These are phyloP conservation scores for Escarpia spicata DNA, from an alignment of 2,888 invertebrate genomes.

Conservation along the genomic window DNA sequence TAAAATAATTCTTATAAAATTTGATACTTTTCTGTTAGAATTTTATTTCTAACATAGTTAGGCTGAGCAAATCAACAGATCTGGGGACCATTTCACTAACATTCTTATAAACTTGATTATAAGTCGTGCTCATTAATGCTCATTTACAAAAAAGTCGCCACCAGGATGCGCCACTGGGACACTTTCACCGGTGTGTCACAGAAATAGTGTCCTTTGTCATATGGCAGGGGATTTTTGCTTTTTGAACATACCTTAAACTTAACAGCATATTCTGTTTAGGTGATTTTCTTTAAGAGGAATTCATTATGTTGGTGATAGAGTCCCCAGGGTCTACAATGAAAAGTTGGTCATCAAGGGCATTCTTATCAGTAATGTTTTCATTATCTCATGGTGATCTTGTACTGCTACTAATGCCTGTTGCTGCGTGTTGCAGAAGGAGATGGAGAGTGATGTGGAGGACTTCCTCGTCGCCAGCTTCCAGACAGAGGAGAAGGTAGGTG, in stretches of 20 bases:
- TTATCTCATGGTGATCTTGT: neutral
- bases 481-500: slow-evolving; percentile 60
- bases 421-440: slow-evolving; percentile 54
- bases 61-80: neutral
- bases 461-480: slow-evolving; percentile 57
- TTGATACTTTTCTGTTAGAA: neutral
- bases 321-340: neutral
- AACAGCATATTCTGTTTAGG: too few species aligned
- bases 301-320: too few species aligned
- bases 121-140: too few species aligned
- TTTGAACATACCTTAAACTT: too few species aligned
- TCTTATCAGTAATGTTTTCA: too few species aligned
- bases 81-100: neutral
- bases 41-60: neutral
- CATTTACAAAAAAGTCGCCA: too few species aligned
- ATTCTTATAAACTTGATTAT: too few species aligned
- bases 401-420: neutral
- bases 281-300: too few species aligned
- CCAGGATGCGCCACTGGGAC: too few species aligned
- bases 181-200: too few species aligned
- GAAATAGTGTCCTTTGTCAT: too few species aligned
- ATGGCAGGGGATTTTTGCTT: too few species aligned
- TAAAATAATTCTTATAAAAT: neutral
- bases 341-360: neutral
- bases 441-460: slow-evolving; percentile 63